phyloP scores from a whole-genome alignment of 2,113 vertebrate species.

The Macheiramphus alcinus region DNA sequence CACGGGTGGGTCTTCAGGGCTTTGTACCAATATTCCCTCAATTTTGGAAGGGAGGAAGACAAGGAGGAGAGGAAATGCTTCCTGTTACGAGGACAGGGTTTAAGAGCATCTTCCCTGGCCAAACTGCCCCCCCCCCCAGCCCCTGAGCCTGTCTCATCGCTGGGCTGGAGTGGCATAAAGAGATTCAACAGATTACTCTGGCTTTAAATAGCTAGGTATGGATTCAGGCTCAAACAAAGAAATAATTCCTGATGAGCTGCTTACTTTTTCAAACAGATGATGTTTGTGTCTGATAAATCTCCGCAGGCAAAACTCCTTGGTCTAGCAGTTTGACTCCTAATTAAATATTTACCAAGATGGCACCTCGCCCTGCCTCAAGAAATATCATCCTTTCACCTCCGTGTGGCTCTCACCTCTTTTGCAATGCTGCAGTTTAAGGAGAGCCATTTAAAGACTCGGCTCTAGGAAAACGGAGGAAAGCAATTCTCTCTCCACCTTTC shows the following conservation, averaged over 20 bases:
- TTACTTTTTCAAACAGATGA: neutral
- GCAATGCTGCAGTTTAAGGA: neutral
- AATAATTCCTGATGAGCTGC: neutral
- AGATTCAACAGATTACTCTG: neutral
- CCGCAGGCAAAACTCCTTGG: neutral
- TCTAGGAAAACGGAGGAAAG: neutral
- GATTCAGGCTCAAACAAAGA: neutral
- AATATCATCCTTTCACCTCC: conserved; percentile 8
- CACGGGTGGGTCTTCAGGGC: neutral
- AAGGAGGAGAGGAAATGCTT: neutral
- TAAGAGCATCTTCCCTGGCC: no score
- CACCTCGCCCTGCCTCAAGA: conserved; percentile 9
- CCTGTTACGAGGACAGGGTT: no score
- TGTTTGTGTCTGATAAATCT: neutral
- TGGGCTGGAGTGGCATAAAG: neutral
- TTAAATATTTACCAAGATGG: conserved; percentile 31
- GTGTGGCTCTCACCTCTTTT: neutral
- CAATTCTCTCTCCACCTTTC: neutral
- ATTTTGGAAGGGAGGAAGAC: neutral
- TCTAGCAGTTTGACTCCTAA: conserved; percentile 23
- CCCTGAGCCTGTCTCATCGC: neutral
- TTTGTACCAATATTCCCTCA: neutral
- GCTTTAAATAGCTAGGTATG: neutral
- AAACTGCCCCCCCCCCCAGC: neutral
- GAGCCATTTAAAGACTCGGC: conserved; percentile 1